Evolutionary conservation across 1,140 invertebrate genomes (phyloP).

Genomic region (Drosophila pachea): DNA sequence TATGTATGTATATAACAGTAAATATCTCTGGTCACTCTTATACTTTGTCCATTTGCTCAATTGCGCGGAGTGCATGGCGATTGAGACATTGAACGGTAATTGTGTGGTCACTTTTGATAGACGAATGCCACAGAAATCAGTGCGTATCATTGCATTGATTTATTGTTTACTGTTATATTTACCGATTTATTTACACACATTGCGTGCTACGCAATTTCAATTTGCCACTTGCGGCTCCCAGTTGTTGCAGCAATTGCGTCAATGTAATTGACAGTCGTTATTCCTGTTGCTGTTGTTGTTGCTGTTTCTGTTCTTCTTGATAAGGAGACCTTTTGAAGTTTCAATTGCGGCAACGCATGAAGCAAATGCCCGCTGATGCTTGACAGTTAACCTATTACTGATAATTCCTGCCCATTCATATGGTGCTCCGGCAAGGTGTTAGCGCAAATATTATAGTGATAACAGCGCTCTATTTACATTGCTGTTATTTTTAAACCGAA

Average conservation of each 20-base stretch:
- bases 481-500: slow-evolving; percentile 12
- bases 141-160: slow-evolving; percentile 53
- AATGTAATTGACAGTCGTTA: slow-evolving; percentile 38
- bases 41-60: slow-evolving; percentile 27
- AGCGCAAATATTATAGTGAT: slow-evolving; percentile 15
- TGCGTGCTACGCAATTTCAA: slow-evolving; percentile 55
- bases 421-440: not conserved
- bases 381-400: not conserved
- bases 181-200: slow-evolving; percentile 24
- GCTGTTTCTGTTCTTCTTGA: slow-evolving; percentile 1
- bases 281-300: slow-evolving; percentile 4
- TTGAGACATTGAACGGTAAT: slow-evolving; percentile 34
- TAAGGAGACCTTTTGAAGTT: slow-evolving; percentile 22
- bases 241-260: slow-evolving; percentile 26
- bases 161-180: slow-evolving; percentile 32
- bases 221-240: not conserved
- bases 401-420: slow-evolving; percentile 10
- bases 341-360: slow-evolving; percentile 5
- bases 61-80: slow-evolving; percentile 15
- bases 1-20: not conserved
- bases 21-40: not conserved
- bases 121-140: slow-evolving; percentile 34
- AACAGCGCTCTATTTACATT: slow-evolving; percentile 8
- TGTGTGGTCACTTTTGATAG: slow-evolving; percentile 52
- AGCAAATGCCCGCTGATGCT: not conserved